These are phyloP conservation scores for Drosophila athabasca DNA, from an alignment of 1,140 invertebrate species.

Conservation along the genomic window DNA sequence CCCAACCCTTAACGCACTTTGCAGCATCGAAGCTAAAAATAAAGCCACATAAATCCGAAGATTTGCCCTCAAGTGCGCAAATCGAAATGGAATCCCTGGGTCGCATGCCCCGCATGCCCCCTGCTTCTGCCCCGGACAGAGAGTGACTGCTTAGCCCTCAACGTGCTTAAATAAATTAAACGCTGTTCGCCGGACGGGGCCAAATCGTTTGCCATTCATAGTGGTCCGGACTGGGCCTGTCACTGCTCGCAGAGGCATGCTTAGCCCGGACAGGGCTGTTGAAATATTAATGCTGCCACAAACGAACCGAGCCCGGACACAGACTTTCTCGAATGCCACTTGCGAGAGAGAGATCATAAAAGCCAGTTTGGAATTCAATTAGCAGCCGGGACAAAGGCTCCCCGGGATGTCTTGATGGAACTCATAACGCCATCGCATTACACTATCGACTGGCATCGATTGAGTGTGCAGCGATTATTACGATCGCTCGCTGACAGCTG, in stretches of 20 bases:
- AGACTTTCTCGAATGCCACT: slow-evolving; percentile 2
- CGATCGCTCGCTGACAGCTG: slow-evolving; percentile 49
- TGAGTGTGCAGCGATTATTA: slow-evolving; percentile 66
- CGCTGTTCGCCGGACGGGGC: slow-evolving; percentile 7
- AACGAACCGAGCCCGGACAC: background rate
- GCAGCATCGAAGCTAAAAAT: slow-evolving; percentile 49
- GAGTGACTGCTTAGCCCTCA: slow-evolving; percentile 58
- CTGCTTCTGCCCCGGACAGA: slow-evolving; percentile 1
- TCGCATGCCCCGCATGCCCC: slow-evolving; percentile 16
- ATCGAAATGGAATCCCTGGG: slow-evolving; percentile 53
- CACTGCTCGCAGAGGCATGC: slow-evolving; percentile 49
- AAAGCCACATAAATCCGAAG: slow-evolving; percentile 72
- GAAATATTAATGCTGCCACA: slow-evolving; percentile 65
- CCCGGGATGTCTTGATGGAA: slow-evolving; percentile 10
- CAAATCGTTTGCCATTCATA: slow-evolving; percentile 38
- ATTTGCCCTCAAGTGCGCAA: slow-evolving; percentile 64
- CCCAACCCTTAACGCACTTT: slow-evolving; percentile 33
- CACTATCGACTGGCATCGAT: slow-evolving; percentile 15
- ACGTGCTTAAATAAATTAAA: slow-evolving; percentile 65
- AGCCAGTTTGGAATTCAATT: slow-evolving; percentile 66
- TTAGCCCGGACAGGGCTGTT: slow-evolving; percentile 53
- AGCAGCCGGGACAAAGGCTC: slow-evolving; percentile 11
- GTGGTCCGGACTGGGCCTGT: slow-evolving; percentile 17
- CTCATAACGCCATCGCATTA: slow-evolving; percentile 20
- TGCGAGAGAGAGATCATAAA: slow-evolving; percentile 18